Evolutionary conservation across 2,113 vertebrate genomes (phyloP).

Genomic region (Dicrurus megarhynchus): DNA sequence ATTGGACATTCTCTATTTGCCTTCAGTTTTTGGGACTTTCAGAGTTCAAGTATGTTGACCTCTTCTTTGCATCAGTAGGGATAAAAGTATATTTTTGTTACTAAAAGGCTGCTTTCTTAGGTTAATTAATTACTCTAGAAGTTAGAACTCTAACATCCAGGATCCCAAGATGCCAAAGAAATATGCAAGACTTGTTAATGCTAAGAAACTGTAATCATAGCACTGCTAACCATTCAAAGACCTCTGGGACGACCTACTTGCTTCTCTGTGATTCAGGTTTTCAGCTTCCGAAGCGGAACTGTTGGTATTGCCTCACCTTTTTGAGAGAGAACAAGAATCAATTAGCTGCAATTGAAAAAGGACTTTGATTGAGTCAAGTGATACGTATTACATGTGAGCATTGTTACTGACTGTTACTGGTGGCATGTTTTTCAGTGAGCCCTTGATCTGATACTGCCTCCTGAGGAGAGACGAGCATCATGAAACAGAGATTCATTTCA

Average conservation of each 20-base stretch:
- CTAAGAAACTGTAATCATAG: not conserved
- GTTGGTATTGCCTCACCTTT: not conserved
- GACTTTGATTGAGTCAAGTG: not conserved
- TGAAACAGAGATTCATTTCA: constrained; percentile 51
- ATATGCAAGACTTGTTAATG: not conserved
- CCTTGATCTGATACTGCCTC: constrained; percentile 30
- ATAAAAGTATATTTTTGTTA: not conserved
- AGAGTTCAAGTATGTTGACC: not conserved
- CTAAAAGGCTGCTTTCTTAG: not conserved
- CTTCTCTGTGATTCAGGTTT: not conserved
- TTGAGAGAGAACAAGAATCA: not conserved
- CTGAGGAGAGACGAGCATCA: constrained; percentile 9
- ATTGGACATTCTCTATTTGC: not conserved
- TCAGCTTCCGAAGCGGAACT: not conserved
- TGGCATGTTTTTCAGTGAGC: constrained; percentile 67
- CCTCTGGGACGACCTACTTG: not conserved
- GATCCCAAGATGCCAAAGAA: not conserved
- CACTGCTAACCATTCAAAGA: not conserved
- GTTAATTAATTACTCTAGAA: not conserved
- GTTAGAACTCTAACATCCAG: not conserved
- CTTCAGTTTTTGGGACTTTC: not conserved
- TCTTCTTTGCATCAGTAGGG: not conserved
- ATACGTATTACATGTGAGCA: not conserved
- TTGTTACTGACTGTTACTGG: not conserved
- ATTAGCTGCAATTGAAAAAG: not conserved